A percentile compares a stretch with the other conserved stretches of the same genome.
phyloP scores from a whole-genome alignment of 1,140 invertebrate species.

The Neelides sp. region DNA sequence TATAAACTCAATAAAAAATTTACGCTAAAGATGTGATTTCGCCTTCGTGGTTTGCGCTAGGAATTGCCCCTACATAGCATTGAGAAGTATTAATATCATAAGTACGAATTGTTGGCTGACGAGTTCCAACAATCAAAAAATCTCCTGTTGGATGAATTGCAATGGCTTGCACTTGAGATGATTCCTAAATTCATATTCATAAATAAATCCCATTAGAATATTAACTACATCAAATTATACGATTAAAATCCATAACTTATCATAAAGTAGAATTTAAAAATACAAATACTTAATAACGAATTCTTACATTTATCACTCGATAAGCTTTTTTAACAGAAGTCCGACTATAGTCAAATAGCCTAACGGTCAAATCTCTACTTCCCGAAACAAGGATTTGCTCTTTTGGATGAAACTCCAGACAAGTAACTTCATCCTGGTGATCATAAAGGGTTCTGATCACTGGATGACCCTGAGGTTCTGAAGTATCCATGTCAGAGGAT shows the following conservation, averaged over 20 bases:
- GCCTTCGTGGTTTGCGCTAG: conserved; percentile 78
- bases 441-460: conserved; percentile 98
- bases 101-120: conserved; percentile 76
- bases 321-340: conserved; percentile 95
- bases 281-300: not conserved
- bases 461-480: conserved; percentile 84
- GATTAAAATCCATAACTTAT: not conserved
- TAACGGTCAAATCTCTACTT: conserved; percentile 82
- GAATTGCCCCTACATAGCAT: conserved; percentile 76
- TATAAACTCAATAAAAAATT: not conserved
- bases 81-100: conserved; percentile 93
- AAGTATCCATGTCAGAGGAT: conserved; percentile 55
- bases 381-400: conserved; percentile 41
- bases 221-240: too few relatives aligned
- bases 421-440: conserved; percentile 93
- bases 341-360: conserved; percentile 96
- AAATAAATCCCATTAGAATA: not conserved
- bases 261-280: not conserved
- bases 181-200: conserved; percentile 54
- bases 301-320: conserved; percentile 63
- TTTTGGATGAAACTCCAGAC: conserved; percentile 86
- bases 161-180: conserved; percentile 72
- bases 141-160: conserved; percentile 93
- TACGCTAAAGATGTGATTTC: conserved; percentile 63
- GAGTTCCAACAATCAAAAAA: conserved; percentile 81